Base-by-base conservation (phyloP, 2,797 vertebrate genomes). In the Hypotaenidia okinawae region DNA sequence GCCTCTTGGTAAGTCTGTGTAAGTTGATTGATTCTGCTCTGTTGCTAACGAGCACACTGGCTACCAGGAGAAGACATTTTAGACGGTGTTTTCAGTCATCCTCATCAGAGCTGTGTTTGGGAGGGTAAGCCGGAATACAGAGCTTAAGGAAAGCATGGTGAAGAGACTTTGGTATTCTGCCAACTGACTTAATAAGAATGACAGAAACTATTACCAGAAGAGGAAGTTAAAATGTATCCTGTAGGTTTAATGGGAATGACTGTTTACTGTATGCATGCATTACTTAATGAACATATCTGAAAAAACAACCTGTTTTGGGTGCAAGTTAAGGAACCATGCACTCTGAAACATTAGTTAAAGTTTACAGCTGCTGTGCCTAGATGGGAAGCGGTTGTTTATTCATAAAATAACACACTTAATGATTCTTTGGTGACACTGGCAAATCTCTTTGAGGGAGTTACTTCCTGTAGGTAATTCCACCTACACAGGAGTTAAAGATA, bases 221-320 rank as follows among this genome's bases (percentile, higher is more conserved):
- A 79, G 25, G 10, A 90, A 63, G 30, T 49, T 43, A 37, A 77
- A 55, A 90, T 8, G 10, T 64, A n/a, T 61, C 23, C 1, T 10
- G 21, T 69, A 54, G 73, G 11, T 67, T 59, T 84, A 74, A 18
- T 35, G 10, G 13, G 39, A 39, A 45, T 37, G 57, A 57, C 6
- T 1, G 0, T 79, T 74, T 43, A 17, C 47, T 80, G 14, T 73
- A 41, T 0, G 0, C 24, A 32, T 41, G 69, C 4, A 3, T 49
- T 51, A 52, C 23, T 23, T 61, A 45, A 28, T 57, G 37, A 63
- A 24, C 4, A 16, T 32, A n/a, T 35, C 47, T 69, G 58, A 70
- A 61, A 43, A 43, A 63, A 63, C 16, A 35, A 2, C 9, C 55
- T 8, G 4, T 59, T 67, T 77, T 74, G 5, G 66, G 27, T 24